phyloP scores from a whole-genome alignment of 2,113 vertebrate species.

The Silurus glanis region DNA sequence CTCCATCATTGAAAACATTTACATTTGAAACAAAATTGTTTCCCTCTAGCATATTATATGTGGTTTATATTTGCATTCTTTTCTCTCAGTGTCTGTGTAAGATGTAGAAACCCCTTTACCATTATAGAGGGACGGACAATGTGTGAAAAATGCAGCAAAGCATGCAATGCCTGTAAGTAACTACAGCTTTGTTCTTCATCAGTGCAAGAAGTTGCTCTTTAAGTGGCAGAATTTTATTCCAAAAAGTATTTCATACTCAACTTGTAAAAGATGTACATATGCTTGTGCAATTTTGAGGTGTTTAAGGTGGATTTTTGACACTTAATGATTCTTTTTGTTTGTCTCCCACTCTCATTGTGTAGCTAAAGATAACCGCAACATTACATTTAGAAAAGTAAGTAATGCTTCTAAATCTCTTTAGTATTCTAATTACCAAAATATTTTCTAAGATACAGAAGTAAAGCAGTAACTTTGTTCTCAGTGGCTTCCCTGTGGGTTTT shows the following conservation, averaged over 20 bases:
- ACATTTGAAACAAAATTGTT: too few species aligned
- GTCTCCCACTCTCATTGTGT: conserved; percentile 36
- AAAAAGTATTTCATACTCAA: neutral
- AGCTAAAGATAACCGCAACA: conserved; percentile 64
- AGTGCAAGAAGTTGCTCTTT: neutral
- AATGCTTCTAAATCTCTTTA: neutral
- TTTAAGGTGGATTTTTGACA: neutral
- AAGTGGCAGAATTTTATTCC: neutral
- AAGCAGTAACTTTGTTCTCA: conserved; percentile 48
- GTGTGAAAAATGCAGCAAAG: conserved; percentile 72
- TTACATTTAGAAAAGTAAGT: conserved; percentile 74
- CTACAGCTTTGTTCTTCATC: neutral
- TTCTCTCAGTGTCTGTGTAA: conserved; percentile 64
- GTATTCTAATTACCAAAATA: neutral
- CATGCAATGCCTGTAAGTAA: conserved; percentile 43
- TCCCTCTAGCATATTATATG: neutral
- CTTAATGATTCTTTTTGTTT: neutral
- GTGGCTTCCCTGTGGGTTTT: conserved; percentile 83
- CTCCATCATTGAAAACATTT: neutral
- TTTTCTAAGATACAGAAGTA: neutral
- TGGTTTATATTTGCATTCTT: neutral
- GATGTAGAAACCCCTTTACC: conserved; percentile 66
- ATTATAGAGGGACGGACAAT: conserved; percentile 65
- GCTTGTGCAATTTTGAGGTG: neutral
- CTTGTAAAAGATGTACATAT: neutral